Percentiles rank a stretch among this genome's conserved stretches.
Conservation (phyloP, 2,888 invertebrate species). For the Drosophila nr. fundita region DNA sequence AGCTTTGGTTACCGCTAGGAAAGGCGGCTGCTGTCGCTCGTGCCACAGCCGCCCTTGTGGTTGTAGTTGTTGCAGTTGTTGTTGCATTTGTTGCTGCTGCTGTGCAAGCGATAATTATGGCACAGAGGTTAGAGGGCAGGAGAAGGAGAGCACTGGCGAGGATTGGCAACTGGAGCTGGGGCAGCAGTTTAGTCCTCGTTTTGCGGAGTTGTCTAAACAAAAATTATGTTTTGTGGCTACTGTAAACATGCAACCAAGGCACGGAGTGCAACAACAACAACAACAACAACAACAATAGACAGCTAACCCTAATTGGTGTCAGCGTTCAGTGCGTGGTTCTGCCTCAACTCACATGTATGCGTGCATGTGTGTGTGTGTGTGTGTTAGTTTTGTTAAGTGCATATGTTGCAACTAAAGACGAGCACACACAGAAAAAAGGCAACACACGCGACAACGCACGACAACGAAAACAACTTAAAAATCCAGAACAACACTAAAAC, state of each 20-base stretch:
- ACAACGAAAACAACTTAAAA: slow-evolving; percentile 80
- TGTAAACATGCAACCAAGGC: slow-evolving; percentile 74
- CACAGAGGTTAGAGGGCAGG: slow-evolving; percentile 19
- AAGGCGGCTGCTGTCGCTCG: slow-evolving; percentile 7
- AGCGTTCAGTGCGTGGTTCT: slow-evolving; percentile 63
- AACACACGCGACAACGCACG: slow-evolving; percentile 66
- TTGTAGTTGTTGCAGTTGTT: slow-evolving; percentile 4
- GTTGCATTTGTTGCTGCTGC: slow-evolving; percentile 17
- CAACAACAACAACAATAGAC: slow-evolving; percentile 26
- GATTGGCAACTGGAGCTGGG: slow-evolving; percentile 5
- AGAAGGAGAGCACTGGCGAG: not conserved
- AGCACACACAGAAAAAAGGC: slow-evolving; percentile 54
- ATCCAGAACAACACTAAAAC: slow-evolving; percentile 80
- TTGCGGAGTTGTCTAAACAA: slow-evolving; percentile 71
- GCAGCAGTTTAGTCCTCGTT: slow-evolving; percentile 43
- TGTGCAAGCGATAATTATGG: slow-evolving; percentile 50
- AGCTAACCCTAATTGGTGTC: slow-evolving; percentile 77
- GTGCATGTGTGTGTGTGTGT: slow-evolving; percentile 31
- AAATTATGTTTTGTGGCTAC: slow-evolving; percentile 77
- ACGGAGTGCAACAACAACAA: slow-evolving; percentile 54
- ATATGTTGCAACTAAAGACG: slow-evolving; percentile 69
- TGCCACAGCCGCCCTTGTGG: not conserved
- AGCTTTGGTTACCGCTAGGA: slow-evolving; percentile 40
- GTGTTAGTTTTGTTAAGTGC: slow-evolving; percentile 45
- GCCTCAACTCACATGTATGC: slow-evolving; percentile 16